Conservation (phyloP, 2,797 vertebrate genomes). For the Delichon dasypus region DNA sequence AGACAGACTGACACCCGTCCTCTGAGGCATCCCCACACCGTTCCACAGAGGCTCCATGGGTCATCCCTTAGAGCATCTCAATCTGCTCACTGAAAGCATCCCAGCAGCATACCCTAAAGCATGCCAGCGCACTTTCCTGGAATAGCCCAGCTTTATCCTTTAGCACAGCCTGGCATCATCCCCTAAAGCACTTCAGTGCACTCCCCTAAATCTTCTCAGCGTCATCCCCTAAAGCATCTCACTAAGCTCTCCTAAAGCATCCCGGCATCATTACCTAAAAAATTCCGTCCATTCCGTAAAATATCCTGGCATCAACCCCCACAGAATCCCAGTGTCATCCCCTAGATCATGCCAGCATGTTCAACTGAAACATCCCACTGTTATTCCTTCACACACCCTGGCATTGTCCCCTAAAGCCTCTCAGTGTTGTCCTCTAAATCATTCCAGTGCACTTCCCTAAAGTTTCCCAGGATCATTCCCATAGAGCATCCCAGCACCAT, state of each 20-base stretch:
- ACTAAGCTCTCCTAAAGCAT: neutral
- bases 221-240: neutral
- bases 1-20: neutral
- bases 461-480: neutral
- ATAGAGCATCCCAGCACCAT: neutral
- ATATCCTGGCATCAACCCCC: neutral
- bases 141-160: neutral
- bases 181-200: neutral
- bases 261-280: neutral
- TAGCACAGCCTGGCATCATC: neutral
- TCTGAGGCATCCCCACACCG: neutral
- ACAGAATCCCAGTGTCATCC: too few species aligned
- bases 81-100: conserved; percentile 12
- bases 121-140: neutral
- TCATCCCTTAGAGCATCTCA: neutral
- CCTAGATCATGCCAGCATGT: neutral
- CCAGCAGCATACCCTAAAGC: neutral
- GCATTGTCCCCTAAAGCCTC: neutral
- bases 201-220: neutral
- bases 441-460: neutral
- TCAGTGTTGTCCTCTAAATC: neutral
- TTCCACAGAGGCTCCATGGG: neutral
- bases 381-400: neutral
- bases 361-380: neutral
- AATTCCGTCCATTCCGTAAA: neutral